These are phyloP conservation scores for Eupithecia subfuscata DNA, from an alignment of 2,888 invertebrate species.

Conservation along the genomic window DNA sequence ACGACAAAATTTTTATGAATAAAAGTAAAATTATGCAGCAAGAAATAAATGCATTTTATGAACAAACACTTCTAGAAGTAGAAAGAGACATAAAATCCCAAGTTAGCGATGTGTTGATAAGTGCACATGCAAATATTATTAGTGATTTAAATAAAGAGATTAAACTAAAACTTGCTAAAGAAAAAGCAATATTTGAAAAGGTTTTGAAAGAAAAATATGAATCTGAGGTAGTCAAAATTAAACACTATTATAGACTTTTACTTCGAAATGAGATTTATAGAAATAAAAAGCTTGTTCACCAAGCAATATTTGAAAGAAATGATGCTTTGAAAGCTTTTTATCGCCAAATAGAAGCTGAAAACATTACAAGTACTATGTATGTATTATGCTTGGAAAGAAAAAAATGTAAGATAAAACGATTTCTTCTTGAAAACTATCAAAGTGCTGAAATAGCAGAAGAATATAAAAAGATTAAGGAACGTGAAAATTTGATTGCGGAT, in stretches of 20 bases:
- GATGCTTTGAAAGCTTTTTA: constrained; percentile 68
- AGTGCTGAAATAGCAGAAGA: constrained; percentile 61
- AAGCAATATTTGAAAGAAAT: constrained; percentile 64
- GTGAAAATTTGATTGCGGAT: constrained; percentile 54
- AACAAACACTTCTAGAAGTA: constrained; percentile 66
- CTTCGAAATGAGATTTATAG: constrained; percentile 63
- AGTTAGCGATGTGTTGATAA: constrained; percentile 56
- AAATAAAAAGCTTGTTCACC: constrained; percentile 60
- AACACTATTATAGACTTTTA: constrained; percentile 68
- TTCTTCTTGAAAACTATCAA: constrained; percentile 66
- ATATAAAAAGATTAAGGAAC: constrained; percentile 62
- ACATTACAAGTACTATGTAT: constrained; percentile 72
- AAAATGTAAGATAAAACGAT: constrained; percentile 72
- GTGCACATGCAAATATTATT: constrained; percentile 61
- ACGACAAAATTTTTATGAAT: constrained; percentile 57
- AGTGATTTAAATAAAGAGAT: constrained; percentile 67
- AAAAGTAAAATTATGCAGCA: constrained; percentile 66
- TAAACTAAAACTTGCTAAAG: constrained; percentile 59
- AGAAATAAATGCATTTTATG: constrained; percentile 69
- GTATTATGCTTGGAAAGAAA: constrained; percentile 74
- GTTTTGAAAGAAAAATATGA: constrained; percentile 57
- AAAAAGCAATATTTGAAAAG: constrained; percentile 58
- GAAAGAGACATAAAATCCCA: constrained; percentile 66
- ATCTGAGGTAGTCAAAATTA: constrained; percentile 64
- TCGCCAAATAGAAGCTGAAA: constrained; percentile 67